These are phyloP conservation scores for Agrilus cyanescens DNA, from an alignment of 2,888 invertebrate species.

Conservation along the genomic window DNA sequence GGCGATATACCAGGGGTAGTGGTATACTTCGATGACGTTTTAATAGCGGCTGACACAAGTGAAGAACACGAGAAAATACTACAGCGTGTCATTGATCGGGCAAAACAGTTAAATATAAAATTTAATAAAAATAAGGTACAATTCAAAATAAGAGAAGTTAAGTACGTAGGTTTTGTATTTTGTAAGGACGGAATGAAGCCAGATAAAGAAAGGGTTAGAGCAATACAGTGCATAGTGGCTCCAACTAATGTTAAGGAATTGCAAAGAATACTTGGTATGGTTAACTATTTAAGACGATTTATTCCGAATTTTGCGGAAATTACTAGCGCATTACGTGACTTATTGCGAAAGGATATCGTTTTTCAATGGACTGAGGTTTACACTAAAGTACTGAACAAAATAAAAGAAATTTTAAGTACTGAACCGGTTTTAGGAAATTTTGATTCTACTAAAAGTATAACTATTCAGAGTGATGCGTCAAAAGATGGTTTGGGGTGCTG, in stretches of 20 bases:
- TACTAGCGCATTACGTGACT: background rate
- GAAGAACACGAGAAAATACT: constrained; percentile 4
- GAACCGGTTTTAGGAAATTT: constrained; percentile 1
- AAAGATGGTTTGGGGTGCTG: constrained; percentile 1
- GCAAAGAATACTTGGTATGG: background rate
- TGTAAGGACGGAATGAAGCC: background rate
- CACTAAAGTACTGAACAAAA: background rate
- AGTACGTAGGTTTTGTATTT: constrained; percentile 3
- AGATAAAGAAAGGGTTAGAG: background rate
- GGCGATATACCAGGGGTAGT: background rate
- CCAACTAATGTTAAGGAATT: background rate
- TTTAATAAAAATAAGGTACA: constrained; percentile 4
- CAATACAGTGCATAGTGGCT: background rate
- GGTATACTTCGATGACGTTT: constrained; percentile 1
- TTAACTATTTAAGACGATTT: background rate
- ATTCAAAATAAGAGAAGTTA: background rate
- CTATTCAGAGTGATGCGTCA: background rate
- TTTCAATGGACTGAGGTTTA: background rate
- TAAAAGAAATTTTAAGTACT: background rate
- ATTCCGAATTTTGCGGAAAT: constrained; percentile 1
- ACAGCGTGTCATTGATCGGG: constrained; percentile 1
- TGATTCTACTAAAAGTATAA: too few species aligned
- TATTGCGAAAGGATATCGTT: background rate
- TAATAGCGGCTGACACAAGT: background rate
- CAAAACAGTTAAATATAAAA: constrained; percentile 1